A percentile compares a stretch with the other conserved stretches of the same genome.
Evolutionary conservation across 2,113 vertebrate genomes (phyloP).

Genomic region (Urocitellus parryii): DNA sequence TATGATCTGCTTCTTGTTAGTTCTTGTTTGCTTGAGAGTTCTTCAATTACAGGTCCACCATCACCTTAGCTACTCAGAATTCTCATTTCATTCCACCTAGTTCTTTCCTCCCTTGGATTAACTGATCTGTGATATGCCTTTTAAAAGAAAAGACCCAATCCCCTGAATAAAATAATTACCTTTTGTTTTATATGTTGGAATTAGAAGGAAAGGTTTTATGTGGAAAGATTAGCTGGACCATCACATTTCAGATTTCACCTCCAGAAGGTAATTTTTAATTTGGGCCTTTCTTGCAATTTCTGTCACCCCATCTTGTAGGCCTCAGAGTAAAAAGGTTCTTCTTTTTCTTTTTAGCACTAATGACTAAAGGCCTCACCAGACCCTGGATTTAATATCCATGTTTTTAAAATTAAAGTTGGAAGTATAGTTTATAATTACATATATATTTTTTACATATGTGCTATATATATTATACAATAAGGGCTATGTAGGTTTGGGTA

Average conservation of each 20-base stretch:
- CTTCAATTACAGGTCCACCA: not conserved
- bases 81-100: not conserved
- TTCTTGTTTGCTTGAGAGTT: not conserved
- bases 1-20: not conserved
- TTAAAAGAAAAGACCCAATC: not conserved
- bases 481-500: not conserved
- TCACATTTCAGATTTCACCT: not conserved
- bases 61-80: not conserved
- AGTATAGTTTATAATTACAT: too few species aligned
- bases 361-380: not conserved
- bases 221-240: not conserved
- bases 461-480: too few species aligned
- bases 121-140: not conserved
- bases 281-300: not conserved
- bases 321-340: too few species aligned
- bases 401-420: not conserved
- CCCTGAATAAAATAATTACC: not conserved
- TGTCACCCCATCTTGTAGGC: not conserved
- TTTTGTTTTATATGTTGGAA: not conserved
- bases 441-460: too few species aligned
- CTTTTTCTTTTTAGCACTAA: not conserved
- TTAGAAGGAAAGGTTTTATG: not conserved
- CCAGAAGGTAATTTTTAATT: not conserved
- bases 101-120: not conserved
- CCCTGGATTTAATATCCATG: not conserved